Evolutionary conservation across 2,113 vertebrate genomes (phyloP).

Genomic region (Tragelaphus scriptus): DNA sequence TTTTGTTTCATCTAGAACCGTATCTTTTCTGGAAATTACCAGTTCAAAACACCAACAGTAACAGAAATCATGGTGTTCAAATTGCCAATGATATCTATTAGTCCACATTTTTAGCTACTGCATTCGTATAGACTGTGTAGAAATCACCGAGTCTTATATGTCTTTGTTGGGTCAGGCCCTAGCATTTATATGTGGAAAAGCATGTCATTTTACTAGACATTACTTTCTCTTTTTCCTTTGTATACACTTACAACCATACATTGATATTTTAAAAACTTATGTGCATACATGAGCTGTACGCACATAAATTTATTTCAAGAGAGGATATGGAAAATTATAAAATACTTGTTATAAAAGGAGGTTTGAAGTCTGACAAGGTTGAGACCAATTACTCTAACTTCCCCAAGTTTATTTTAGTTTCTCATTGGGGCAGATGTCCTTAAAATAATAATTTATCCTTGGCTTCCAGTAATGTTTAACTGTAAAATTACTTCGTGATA

Average conservation of each 20-base stretch:
- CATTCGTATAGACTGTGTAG: neutral
- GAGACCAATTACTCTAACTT: neutral
- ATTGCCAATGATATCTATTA: neutral
- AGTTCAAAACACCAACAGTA: neutral
- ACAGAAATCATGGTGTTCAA: neutral
- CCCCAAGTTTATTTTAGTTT: neutral
- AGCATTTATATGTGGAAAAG: neutral
- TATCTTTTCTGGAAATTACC: neutral
- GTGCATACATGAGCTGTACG: neutral
- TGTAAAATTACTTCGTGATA: neutral
- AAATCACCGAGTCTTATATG: neutral
- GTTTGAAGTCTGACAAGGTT: neutral
- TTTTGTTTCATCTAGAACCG: neutral
- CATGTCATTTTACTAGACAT: neutral
- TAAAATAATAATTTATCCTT: neutral
- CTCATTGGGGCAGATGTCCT: neutral
- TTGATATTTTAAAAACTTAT: neutral
- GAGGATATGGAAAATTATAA: neutral
- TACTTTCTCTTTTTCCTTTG: neutral
- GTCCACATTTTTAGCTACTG: neutral
- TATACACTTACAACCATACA: neutral
- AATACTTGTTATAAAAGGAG: neutral
- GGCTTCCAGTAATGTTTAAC: neutral
- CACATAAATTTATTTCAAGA: neutral
- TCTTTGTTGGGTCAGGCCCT: neutral